Evolutionary conservation across 2,888 invertebrate genomes (phyloP), one percentile per base, ranked within the genome.

Genomic region (Torymus tubicola): DNA sequence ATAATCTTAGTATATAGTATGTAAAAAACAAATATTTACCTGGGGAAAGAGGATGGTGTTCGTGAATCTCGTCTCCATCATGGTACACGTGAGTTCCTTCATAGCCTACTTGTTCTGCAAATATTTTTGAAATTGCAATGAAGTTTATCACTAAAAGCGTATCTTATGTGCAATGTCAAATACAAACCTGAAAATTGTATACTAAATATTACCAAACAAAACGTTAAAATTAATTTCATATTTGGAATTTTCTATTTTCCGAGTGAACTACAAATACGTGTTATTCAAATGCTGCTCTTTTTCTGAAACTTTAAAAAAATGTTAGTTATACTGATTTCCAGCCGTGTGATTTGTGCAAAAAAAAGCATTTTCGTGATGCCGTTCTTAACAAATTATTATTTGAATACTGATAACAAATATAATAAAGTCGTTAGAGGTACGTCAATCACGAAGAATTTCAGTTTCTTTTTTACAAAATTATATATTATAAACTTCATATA

Each of bases 111-210:
- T 57, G 31, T 57, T 69, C 69, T 69, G 31, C 31, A 31, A 57
- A 68, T 14, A 57, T 18, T 53, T 13, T 16, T 21, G 14, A 53
- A 42, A 42, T 42, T 8, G 8, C 8, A 42, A 1, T 42, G 10
- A 5, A 42, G 5, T 42, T 31, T 8, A 42, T 42, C 5, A 42
- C 42, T 8, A 8, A 42, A 42, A 42, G 42, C 42, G 5, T 42
- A 42, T 42, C 42, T 42, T 42, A 42, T 42, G 42, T 42, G 8
- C 42, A 42, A 42, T 42, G 8, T 42, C 5, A 8, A 42, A 42
- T 42, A 42, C 42, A 42, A 42, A 69, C 69, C 57, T 69, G 69
- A 57, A 31, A n/a, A 69, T 31, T 57, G 57, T n/a, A 69, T 31
- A 42, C 5, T 55, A n/a, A 57, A 31, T 57, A 52, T 16, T 8